Evolutionary conservation across 2,888 invertebrate species (phyloP).

Genomic region (Acronicta psi): DNA sequence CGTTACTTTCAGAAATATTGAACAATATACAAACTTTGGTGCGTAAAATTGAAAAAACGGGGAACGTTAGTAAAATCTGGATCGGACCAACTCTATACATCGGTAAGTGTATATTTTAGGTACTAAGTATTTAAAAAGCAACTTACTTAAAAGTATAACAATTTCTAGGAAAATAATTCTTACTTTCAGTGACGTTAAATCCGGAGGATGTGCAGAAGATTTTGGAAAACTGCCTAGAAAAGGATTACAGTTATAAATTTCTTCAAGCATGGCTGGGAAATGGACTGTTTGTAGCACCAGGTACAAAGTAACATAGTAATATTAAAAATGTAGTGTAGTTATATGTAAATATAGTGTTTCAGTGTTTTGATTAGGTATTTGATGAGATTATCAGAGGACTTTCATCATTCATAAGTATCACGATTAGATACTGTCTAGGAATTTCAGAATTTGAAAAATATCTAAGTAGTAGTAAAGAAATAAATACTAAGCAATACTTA

Average conservation of each 20-base stretch:
- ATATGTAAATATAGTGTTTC: no score
- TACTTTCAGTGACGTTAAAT: conserved; percentile 69
- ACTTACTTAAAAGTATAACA: no score
- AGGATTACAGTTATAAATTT: conserved; percentile 77
- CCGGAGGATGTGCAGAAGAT: conserved; percentile 78
- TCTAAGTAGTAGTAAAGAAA: no score
- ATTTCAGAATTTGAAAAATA: no score
- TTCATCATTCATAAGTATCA: no score
- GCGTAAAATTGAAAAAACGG: conserved; percentile 58
- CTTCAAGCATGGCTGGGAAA: conserved; percentile 77
- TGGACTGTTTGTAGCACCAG: conserved; percentile 79
- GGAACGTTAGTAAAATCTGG: conserved; percentile 70
- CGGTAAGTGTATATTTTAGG: conserved; percentile 50
- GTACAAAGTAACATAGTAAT: no score
- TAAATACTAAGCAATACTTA: no score
- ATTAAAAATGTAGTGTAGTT: no score
- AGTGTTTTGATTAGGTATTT: no score
- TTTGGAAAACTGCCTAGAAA: conserved; percentile 77
- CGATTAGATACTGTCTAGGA: no score
- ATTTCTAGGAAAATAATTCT: neutral
- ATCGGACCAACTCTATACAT: conserved; percentile 76
- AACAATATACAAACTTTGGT: conserved; percentile 65
- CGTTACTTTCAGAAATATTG: conserved; percentile 68
- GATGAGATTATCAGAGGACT: no score
- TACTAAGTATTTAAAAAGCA: no score